These are phyloP conservation scores for Physeter macrocephalus DNA, from an alignment of 2,113 vertebrate species.

Conservation along the genomic window DNA sequence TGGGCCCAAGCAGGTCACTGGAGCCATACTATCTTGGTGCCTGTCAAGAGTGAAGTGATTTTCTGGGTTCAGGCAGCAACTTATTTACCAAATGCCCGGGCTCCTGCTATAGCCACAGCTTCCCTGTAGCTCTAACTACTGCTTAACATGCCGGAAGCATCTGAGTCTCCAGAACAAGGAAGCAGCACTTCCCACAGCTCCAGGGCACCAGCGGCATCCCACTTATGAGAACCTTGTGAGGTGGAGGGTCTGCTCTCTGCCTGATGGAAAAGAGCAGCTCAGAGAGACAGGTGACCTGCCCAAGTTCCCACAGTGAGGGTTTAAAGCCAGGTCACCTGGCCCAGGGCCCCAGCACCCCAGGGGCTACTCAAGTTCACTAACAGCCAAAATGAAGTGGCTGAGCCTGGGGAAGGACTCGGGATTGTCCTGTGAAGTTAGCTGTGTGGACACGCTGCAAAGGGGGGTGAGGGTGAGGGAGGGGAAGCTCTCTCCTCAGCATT, in stretches of 20 bases:
- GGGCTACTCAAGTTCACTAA: neutral
- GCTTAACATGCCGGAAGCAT: neutral
- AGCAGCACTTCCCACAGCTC: neutral
- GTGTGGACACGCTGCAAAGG: neutral
- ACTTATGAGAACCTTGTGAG: neutral
- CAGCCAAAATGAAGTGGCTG: neutral
- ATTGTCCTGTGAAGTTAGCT: neutral
- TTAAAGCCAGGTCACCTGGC: neutral
- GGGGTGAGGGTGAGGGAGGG: rapidly evolving
- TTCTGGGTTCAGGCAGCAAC: neutral
- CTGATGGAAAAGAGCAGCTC: neutral
- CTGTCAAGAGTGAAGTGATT: neutral
- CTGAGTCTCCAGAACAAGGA: neutral
- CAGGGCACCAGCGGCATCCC: neutral
- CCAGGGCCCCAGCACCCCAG: neutral
- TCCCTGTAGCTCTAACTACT: neutral
- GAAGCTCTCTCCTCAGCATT: rapidly evolving
- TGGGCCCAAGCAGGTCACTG: neutral
- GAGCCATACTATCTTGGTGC: neutral
- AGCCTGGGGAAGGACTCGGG: neutral
- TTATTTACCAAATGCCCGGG: neutral
- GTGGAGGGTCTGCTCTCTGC: neutral
- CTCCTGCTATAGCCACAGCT: neutral
- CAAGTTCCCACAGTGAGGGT: neutral
- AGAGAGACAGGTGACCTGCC: neutral